These are phyloP conservation scores for Lepisosteus osseus DNA, from an alignment of 2,113 vertebrate genomes.

Conservation along the genomic window DNA sequence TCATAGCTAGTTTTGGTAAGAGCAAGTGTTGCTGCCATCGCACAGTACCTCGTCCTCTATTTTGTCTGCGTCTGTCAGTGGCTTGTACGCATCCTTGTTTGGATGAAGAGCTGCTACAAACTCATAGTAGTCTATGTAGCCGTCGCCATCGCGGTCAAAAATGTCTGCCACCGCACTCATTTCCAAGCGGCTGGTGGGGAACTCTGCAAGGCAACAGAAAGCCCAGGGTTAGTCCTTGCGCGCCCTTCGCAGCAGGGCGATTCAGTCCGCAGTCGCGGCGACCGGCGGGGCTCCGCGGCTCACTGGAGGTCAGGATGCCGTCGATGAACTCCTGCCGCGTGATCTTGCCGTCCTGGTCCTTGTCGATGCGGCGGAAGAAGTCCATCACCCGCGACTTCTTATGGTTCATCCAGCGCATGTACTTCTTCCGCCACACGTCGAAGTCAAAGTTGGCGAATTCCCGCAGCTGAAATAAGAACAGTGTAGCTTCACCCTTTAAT, in stretches of 20 bases:
- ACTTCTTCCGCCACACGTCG: conserved; percentile 96
- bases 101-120: conserved; percentile 97
- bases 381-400: conserved; percentile 98
- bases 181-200: conserved; percentile 92
- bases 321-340: conserved; percentile 97
- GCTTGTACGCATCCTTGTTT: conserved; percentile 97
- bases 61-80: conserved; percentile 95
- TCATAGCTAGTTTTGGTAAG: too few species aligned
- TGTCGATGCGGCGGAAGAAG: conserved; percentile 97
- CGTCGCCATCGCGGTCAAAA: conserved; percentile 94
- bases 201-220: conserved; percentile 63
- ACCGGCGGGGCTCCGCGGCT: conserved; percentile 42
- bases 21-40: too few species aligned
- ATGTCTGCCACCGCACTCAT: conserved; percentile 99
- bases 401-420: conserved; percentile 99
- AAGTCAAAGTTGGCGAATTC: conserved; percentile 99
- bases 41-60: conserved; percentile 93
- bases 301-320: conserved; percentile 97
- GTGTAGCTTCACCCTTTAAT: not conserved
- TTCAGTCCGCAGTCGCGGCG: not conserved
- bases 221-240: not conserved
- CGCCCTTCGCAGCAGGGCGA: not conserved
- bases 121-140: conserved; percentile 98
- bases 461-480: conserved; percentile 69
- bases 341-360: conserved; percentile 97